Evolutionary conservation across 2,797 vertebrate species (phyloP).

Genomic region (Anisognathus igniventris): DNA sequence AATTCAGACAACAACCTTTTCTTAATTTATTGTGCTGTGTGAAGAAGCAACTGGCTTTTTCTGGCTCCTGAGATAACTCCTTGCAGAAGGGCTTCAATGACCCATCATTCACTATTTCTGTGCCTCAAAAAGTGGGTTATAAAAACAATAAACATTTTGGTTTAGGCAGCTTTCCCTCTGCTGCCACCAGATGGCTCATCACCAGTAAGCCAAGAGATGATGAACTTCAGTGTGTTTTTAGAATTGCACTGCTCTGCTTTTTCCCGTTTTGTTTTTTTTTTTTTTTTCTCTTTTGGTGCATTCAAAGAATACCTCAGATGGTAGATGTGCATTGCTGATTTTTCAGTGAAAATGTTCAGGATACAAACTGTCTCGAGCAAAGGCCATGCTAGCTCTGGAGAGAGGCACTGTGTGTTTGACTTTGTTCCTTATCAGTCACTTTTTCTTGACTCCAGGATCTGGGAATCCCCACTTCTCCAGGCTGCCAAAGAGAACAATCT

Average conservation of each 20-base stretch:
- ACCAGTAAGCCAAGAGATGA: not conserved
- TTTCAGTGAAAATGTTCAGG: not conserved
- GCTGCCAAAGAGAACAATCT: conserved; percentile 87
- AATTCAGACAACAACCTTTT: not conserved
- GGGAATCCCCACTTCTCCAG: conserved; percentile 87
- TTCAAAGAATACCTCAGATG: not conserved
- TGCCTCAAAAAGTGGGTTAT: not conserved
- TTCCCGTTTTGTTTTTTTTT: accelerated
- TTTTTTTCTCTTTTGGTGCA: not conserved
- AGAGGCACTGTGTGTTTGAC: not conserved
- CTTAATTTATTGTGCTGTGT: not conserved
- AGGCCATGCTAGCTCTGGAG: not conserved
- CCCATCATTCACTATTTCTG: not conserved
- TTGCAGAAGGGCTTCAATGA: not conserved
- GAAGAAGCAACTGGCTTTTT: not conserved
- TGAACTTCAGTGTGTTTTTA: not conserved
- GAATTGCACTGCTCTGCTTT: not conserved
- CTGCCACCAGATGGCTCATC: not conserved
- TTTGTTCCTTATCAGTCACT: not conserved
- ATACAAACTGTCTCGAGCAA: not conserved
- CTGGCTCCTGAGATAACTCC: not conserved
- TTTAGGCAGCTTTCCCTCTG: not conserved
- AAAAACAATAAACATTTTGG: not conserved
- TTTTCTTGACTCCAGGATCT: conserved; percentile 74
- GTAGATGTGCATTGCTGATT: not conserved